Evolutionary conservation across 2,888 invertebrate species (phyloP).

Genomic region (Strigamia maritima): DNA sequence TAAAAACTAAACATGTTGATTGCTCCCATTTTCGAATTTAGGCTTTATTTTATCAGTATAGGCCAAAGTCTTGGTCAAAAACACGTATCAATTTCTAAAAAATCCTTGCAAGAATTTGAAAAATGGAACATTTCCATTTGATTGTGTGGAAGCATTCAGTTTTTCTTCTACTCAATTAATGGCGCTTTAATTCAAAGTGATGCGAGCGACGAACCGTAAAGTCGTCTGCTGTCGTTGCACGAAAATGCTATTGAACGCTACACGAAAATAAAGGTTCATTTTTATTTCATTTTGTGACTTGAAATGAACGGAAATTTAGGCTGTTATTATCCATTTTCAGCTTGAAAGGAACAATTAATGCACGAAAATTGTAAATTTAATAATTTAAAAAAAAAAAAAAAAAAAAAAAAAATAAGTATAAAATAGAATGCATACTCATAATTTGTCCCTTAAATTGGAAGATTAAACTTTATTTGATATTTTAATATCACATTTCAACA

Average conservation of each 20-base stretch:
- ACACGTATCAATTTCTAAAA: not conserved
- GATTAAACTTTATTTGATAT: not conserved
- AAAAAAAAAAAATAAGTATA: not conserved
- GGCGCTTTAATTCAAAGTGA: constrained; percentile 17
- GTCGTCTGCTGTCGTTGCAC: constrained; percentile 12
- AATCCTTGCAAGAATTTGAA: not conserved
- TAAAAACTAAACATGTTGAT: not conserved
- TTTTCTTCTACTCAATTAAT: not conserved
- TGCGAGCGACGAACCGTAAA: constrained; percentile 6
- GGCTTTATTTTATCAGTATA: not conserved
- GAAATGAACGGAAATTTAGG: constrained; percentile 22
- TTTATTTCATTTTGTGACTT: not conserved
- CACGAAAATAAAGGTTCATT: constrained; percentile 9
- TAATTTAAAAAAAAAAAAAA: not conserved
- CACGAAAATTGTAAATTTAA: not conserved
- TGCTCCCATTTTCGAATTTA: constrained; percentile 12
- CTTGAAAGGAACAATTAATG: not conserved
- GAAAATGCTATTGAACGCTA: not conserved
- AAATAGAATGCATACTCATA: not conserved
- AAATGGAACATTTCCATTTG: not conserved
- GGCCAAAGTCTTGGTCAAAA: not conserved
- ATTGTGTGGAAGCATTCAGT: not conserved
- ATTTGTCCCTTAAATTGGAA: not conserved
- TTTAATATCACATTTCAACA: not conserved
- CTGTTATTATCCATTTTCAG: constrained; percentile 7